Evolutionary conservation across 1,140 invertebrate genomes (phyloP).

Genomic region (Aculops lycopersici): DNA sequence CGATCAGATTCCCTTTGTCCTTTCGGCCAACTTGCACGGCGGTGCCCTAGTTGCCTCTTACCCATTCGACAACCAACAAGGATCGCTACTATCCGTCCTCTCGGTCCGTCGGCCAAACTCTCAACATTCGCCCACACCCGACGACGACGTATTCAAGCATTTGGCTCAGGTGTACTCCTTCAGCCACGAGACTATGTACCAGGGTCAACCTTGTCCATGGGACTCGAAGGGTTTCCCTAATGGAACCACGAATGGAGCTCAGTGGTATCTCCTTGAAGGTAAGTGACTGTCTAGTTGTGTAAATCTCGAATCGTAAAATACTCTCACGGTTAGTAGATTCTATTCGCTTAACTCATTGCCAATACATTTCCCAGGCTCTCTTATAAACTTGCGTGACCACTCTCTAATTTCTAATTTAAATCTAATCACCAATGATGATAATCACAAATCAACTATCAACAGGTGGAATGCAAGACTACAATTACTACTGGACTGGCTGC

Average conservation of each 20-base stretch:
- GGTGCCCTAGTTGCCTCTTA: conserved; percentile 24
- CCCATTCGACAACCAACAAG: conserved; percentile 17
- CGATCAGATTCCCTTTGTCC: conserved; percentile 18
- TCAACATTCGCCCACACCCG: conserved; percentile 10
- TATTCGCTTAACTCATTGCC: background rate
- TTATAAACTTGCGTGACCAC: background rate
- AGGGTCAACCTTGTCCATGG: conserved; percentile 9
- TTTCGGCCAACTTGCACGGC: conserved; percentile 23
- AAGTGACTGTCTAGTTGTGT: conserved; percentile 5
- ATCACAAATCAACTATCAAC: too few relatives aligned
- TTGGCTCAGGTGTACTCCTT: conserved; percentile 13
- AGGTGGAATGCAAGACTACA: conserved; percentile 73
- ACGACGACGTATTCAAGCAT: conserved; percentile 14
- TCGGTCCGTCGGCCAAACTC: conserved; percentile 6
- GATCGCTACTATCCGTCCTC: background rate
- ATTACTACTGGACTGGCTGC: conserved; percentile 84
- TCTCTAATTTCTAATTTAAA: background rate
- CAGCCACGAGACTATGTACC: conserved; percentile 17
- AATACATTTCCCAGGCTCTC: background rate
- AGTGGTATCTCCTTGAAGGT: conserved; percentile 63
- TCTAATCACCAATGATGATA: conserved; percentile 3
- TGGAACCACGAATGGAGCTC: conserved; percentile 65
- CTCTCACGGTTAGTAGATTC: background rate
- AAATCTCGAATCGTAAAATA: background rate
- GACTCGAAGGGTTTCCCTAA: conserved; percentile 30